phyloP scores from a whole-genome alignment of 2,113 vertebrate species.

The Hydrochoerus hydrochaeris region DNA sequence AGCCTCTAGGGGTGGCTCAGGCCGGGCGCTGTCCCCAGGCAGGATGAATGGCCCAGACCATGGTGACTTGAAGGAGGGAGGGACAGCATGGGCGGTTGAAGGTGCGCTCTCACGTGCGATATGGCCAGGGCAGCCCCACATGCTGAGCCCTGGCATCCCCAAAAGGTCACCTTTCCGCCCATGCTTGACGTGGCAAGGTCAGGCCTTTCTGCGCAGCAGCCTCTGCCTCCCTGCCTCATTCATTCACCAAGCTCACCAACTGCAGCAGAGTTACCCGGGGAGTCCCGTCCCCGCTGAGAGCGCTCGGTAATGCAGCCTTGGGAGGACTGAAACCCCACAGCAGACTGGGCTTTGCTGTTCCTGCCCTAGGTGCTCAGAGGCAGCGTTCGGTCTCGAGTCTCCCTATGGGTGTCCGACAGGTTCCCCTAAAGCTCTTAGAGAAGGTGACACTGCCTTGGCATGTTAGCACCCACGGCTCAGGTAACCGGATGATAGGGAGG shows the following conservation, averaged over 20 bases:
- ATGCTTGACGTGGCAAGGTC: rapidly evolving
- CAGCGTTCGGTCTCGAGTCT: not conserved
- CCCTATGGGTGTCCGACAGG: not conserved
- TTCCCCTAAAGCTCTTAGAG: not conserved
- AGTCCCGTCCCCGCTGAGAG: not conserved
- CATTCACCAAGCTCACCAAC: not conserved
- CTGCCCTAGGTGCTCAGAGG: rapidly evolving
- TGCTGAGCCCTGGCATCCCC: not conserved
- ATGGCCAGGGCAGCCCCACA: no score
- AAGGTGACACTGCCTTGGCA: not conserved
- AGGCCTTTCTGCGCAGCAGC: not conserved
- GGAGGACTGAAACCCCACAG: not conserved
- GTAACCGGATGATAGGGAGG: not conserved
- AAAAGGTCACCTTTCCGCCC: not conserved
- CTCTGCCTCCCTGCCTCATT: not conserved
- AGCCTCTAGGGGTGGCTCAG: not conserved
- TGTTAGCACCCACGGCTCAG: not conserved
- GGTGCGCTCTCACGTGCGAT: not conserved
- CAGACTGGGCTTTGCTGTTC: not conserved
- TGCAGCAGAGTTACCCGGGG: rapidly evolving
- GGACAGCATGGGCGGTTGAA: not conserved
- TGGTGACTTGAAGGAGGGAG: not conserved
- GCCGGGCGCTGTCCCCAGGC: not conserved
- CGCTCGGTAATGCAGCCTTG: rapidly evolving
- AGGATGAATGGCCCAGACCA: not conserved